Conservation (phyloP, 1,140 invertebrate genomes). For the Liolophura sinensis region DNA sequence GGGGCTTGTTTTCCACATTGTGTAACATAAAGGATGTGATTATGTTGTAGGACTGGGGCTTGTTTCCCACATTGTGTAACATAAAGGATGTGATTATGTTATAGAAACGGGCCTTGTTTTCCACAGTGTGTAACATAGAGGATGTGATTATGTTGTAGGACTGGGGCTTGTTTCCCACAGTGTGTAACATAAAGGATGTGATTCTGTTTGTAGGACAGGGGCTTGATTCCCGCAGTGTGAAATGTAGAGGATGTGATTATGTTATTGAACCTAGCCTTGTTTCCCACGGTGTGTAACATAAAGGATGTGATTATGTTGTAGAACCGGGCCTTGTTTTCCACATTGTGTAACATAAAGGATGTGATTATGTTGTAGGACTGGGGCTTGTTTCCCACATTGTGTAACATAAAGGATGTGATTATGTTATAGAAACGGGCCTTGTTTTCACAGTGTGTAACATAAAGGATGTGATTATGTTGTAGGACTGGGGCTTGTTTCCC, state of each 20-base stretch:
- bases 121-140: no score
- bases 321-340: constrained; percentile 2
- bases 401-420: constrained; percentile 20
- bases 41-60: not conserved
- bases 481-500: no score
- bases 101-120: no score
- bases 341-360: constrained; percentile 7
- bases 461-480: not conserved
- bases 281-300: constrained; percentile 4
- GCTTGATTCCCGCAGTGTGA: no score
- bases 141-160: not conserved
- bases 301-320: constrained; percentile 16
- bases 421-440: not conserved
- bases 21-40: constrained; percentile 6
- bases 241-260: no score
- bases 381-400: not conserved
- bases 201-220: no score
- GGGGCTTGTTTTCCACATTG: constrained; percentile 2
- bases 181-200: no score
- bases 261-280: no score
- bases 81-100: constrained; percentile 18
- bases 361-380: not conserved
- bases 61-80: not conserved
- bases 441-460: no score
- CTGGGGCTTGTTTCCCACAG: no score